phyloP scores from a whole-genome alignment of 2,888 invertebrate genomes.

The Caenorhabditis sinica region DNA sequence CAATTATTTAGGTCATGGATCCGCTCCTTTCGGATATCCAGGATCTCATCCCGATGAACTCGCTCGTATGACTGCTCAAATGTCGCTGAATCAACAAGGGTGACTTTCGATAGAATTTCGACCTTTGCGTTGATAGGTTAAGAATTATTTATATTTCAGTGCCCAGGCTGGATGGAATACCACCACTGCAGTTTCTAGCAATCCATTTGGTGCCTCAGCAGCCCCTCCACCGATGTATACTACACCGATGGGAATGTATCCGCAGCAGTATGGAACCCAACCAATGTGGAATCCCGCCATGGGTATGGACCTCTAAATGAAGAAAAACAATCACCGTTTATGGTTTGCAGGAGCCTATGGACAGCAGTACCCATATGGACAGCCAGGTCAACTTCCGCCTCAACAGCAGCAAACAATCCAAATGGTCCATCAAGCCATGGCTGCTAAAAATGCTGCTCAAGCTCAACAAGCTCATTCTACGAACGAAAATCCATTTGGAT shows the following conservation, averaged over 20 bases:
- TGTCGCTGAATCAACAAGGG: conserved; percentile 57
- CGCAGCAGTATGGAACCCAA: conserved; percentile 47
- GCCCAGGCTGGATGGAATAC: conserved; percentile 47
- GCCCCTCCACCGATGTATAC: conserved; percentile 59
- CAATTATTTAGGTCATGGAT: conserved; percentile 30
- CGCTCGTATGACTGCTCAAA: conserved; percentile 64
- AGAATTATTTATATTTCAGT: conserved; percentile 13
- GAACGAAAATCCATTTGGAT: conserved; percentile 61
- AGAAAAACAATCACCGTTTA: not conserved
- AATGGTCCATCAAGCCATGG: conserved; percentile 60
- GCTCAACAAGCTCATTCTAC: conserved; percentile 60
- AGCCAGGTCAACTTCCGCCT: conserved; percentile 44
- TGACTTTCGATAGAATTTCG: not conserved
- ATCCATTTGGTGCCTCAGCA: conserved; percentile 60
- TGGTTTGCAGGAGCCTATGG: conserved; percentile 35
- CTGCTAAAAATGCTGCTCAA: conserved; percentile 59
- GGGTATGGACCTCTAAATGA: conserved; percentile 9
- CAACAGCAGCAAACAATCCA: conserved; percentile 63
- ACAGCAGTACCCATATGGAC: conserved; percentile 38
- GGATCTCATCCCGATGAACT: conserved; percentile 54
- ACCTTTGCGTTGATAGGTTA: no score
- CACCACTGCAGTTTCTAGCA: conserved; percentile 53
- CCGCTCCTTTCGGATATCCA: conserved; percentile 48
- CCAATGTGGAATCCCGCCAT: conserved; percentile 63
- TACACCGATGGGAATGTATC: conserved; percentile 62